A percentile compares a stretch with the other conserved stretches of the same genome.
These are phyloP conservation scores for Agrotis puta DNA, from an alignment of 2,888 invertebrate species.

Conservation along the genomic window DNA sequence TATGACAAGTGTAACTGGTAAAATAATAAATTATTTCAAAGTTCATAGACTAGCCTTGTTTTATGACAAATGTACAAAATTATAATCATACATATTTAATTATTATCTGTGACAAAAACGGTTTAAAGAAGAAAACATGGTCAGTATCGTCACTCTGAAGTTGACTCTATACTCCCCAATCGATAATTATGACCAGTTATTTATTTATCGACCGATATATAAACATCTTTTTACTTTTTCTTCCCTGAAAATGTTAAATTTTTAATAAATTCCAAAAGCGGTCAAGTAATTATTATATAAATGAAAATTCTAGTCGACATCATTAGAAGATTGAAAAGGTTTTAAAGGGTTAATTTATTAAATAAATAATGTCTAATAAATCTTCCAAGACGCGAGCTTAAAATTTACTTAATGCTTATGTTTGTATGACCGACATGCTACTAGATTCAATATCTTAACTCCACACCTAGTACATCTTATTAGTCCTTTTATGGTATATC, in stretches of 20 bases:
- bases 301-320: not conserved
- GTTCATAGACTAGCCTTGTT: slow-evolving; percentile 13
- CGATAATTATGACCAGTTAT: no score
- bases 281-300: no score
- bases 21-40: slow-evolving; percentile 28
- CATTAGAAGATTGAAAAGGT: not conserved
- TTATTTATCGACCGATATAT: no score
- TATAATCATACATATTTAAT: not conserved
- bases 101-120: not conserved
- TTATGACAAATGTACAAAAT: not conserved
- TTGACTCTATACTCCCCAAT: no score
- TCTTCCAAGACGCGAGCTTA: not conserved
- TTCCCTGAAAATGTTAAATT: not conserved
- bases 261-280: not conserved
- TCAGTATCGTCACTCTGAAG: no score
- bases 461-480: slow-evolving; percentile 10
- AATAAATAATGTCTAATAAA: not conserved
- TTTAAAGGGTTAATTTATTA: not conserved
- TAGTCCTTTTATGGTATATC: not conserved
- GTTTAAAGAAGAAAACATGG: not conserved
- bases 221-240: not conserved
- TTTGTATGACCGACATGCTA: not conserved
- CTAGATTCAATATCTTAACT: not conserved
- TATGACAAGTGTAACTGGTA: slow-evolving; percentile 45
- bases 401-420: not conserved